These are phyloP conservation scores for Drosophila setosimentum DNA, from an alignment of 2,888 invertebrate species.

Conservation along the genomic window DNA sequence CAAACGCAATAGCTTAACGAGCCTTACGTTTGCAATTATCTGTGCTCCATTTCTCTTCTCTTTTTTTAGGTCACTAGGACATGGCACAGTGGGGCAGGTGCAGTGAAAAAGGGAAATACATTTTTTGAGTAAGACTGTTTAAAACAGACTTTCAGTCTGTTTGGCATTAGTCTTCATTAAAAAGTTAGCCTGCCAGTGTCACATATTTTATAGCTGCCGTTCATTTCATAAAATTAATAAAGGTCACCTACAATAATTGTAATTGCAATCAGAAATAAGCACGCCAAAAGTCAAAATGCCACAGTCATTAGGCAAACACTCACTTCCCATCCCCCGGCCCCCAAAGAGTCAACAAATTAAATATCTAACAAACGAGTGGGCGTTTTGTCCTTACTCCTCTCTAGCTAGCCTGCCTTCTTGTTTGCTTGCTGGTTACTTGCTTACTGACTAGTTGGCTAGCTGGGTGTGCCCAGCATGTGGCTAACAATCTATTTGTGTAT, in stretches of 20 bases:
- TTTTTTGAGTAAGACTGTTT: not conserved
- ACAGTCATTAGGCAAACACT: slow-evolving; percentile 64
- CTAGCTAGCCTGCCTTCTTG: not conserved
- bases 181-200: not conserved
- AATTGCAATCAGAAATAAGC: slow-evolving; percentile 69
- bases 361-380: slow-evolving; percentile 48
- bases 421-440: slow-evolving; percentile 3
- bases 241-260: slow-evolving; percentile 46
- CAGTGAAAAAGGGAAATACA: not conserved
- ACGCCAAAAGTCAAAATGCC: slow-evolving; percentile 57
- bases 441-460: slow-evolving; percentile 3
- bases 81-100: slow-evolving; percentile 40
- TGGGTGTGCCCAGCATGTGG: slow-evolving; percentile 75
- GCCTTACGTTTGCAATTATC: slow-evolving; percentile 39
- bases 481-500: slow-evolving; percentile 23
- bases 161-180: slow-evolving; percentile 1
- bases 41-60: slow-evolving; percentile 18
- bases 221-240: slow-evolving; percentile 22
- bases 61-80: slow-evolving; percentile 58
- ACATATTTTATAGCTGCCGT: not conserved
- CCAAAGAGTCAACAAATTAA: slow-evolving; percentile 64
- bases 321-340: slow-evolving; percentile 18
- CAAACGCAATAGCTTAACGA: slow-evolving; percentile 26
- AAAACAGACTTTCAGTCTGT: not conserved
- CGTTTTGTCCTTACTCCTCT: slow-evolving; percentile 36